phyloP scores from a whole-genome alignment of 1,140 invertebrate genomes.

The Bradynema listronoti region DNA sequence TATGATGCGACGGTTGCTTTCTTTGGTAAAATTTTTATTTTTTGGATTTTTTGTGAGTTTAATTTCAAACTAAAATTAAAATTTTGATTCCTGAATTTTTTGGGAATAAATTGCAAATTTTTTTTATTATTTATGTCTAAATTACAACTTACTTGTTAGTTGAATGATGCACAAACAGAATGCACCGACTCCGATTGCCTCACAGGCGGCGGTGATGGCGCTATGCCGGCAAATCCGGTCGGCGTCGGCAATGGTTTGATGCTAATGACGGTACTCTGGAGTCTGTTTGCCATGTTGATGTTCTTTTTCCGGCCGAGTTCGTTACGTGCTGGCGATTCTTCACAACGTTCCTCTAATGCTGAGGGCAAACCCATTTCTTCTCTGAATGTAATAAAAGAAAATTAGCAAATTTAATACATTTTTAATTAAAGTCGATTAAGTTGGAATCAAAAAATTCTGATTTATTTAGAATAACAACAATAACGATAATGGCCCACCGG shows the following conservation, averaged over 20 bases:
- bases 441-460: background rate
- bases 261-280: conserved; percentile 29
- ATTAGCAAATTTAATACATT: background rate
- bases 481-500: conserved; percentile 19
- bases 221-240: background rate
- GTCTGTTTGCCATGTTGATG: conserved; percentile 24
- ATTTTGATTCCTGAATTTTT: background rate
- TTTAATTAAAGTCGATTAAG: background rate
- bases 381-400: conserved; percentile 8
- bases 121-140: background rate
- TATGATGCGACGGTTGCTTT: conserved; percentile 28
- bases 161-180: conserved; percentile 22
- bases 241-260: conserved; percentile 16
- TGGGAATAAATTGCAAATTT: background rate
- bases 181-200: conserved; percentile 26
- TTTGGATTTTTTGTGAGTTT: background rate
- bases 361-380: conserved; percentile 3
- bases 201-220: conserved; percentile 1
- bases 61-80: background rate
- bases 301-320: conserved; percentile 23
- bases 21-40: background rate
- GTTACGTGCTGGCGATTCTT: conserved; percentile 15
- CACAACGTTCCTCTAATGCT: conserved; percentile 12
- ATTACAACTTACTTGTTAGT: conserved; percentile 2
- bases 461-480: conserved; percentile 11